Percentiles rank a stretch among this genome's conserved stretches.
These are phyloP conservation scores for Odobenus rosmarus DNA, from an alignment of 2,113 vertebrate genomes.

Conservation along the genomic window DNA sequence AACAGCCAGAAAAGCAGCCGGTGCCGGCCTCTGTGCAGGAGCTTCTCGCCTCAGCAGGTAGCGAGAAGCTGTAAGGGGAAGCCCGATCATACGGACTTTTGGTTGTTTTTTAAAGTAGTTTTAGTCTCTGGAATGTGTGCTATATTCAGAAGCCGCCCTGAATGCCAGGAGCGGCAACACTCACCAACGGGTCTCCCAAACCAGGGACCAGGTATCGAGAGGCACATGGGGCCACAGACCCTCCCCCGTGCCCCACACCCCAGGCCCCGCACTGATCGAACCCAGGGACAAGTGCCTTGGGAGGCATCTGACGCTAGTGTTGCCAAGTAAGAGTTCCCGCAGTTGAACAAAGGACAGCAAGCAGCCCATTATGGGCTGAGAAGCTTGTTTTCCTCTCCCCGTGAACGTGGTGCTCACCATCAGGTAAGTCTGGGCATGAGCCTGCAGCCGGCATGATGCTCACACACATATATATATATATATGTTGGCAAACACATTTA, in stretches of 20 bases:
- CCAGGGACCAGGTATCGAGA: not conserved
- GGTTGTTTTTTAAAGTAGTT: rapidly evolving
- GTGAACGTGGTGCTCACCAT: conserved; percentile 81
- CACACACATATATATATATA: too few species aligned
- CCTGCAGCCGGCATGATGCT: conserved; percentile 82
- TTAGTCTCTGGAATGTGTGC: not conserved
- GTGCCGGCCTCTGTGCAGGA: not conserved
- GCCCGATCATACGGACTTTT: rapidly evolving
- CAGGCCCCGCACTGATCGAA: rapidly evolving
- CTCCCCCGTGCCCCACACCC: rapidly evolving
- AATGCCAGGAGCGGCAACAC: not conserved
- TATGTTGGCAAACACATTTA: too few species aligned
- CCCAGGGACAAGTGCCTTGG: rapidly evolving
- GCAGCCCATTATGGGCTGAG: conserved; percentile 59
- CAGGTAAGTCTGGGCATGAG: conserved; percentile 82
- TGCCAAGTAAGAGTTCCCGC: conserved; percentile 51
- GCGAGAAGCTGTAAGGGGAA: not conserved
- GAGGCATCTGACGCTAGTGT: rapidly evolving
- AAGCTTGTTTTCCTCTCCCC: conserved; percentile 71
- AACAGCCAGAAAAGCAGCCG: not conserved
- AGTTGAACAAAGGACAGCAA: conserved; percentile 69
- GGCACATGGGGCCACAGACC: rapidly evolving
- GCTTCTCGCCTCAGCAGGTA: rapidly evolving
- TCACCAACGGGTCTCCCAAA: too few species aligned
- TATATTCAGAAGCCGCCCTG: not conserved